phyloP scores from a whole-genome alignment of 2,113 vertebrate genomes.

The Mustelus asterias region DNA sequence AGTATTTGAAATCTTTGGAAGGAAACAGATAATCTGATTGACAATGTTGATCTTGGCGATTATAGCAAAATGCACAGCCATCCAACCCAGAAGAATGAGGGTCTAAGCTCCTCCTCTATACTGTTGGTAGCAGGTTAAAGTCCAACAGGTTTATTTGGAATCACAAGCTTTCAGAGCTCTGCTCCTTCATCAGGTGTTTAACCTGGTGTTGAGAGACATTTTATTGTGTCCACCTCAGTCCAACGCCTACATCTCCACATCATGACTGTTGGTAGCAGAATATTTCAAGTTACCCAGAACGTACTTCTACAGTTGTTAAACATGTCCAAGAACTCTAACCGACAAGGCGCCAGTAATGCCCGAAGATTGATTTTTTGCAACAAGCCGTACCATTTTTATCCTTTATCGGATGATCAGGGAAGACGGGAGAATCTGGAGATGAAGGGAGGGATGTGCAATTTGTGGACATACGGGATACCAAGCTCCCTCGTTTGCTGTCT shows the following conservation, averaged over 20 bases:
- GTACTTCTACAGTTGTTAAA: neutral
- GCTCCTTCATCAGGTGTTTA: too few species aligned
- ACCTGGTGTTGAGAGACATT: too few species aligned
- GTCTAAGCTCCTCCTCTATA: neutral
- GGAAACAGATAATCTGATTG: neutral
- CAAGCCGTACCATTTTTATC: constrained; percentile 58
- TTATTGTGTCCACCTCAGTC: too few species aligned
- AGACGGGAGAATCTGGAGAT: constrained; percentile 57
- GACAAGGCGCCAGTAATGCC: neutral
- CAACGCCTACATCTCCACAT: too few species aligned
- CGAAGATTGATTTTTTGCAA: neutral
- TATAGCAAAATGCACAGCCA: neutral
- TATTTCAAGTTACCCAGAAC: neutral
- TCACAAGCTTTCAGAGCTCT: too few species aligned
- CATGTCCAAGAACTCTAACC: neutral
- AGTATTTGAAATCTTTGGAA: neutral
- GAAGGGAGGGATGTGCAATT: constrained; percentile 51
- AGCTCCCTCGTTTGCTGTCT: constrained; percentile 54
- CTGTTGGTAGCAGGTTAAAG: neutral
- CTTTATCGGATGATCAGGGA: constrained; percentile 46
- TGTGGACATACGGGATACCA: constrained; percentile 57
- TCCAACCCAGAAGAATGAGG: neutral
- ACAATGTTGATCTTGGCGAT: neutral
- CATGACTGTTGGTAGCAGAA: neutral
- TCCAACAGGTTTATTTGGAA: too few species aligned